phyloP scores from a whole-genome alignment of 2,888 invertebrate genomes.

The Philonicus albiceps region DNA sequence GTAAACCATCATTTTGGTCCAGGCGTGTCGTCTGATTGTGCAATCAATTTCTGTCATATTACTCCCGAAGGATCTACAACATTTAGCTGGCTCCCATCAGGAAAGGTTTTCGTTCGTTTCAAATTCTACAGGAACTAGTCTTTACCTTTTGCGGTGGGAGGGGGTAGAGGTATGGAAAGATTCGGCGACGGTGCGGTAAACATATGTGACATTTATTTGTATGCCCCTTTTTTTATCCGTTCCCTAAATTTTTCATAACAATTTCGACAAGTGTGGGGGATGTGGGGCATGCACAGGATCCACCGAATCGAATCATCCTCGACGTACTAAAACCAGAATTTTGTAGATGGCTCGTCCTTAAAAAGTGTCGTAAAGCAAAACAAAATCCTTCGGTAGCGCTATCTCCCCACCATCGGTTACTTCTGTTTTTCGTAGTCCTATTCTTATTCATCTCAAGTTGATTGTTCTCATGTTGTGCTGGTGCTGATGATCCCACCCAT shows the following conservation, averaged over 20 bases:
- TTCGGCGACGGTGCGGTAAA: neutral
- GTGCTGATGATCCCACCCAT: constrained; percentile 27
- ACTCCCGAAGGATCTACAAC: neutral
- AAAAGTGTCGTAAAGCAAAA: neutral
- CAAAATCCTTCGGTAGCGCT: neutral
- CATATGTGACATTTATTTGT: constrained; percentile 30
- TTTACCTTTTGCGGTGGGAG: neutral
- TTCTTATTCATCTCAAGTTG: constrained; percentile 33
- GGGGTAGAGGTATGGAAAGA: too few relatives aligned
- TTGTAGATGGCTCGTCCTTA: neutral
- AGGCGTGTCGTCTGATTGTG: constrained; percentile 21
- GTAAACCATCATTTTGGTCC: constrained; percentile 10
- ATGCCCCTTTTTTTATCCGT: neutral
- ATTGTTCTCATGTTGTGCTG: constrained; percentile 29
- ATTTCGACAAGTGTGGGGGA: neutral
- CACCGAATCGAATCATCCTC: neutral
- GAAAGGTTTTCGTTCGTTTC: neutral
- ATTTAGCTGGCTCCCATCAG: neutral
- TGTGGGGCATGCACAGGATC: neutral
- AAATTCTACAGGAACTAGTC: constrained; percentile 3
- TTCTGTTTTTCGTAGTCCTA: constrained; percentile 3
- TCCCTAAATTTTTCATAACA: constrained; percentile 7
- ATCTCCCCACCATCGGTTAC: neutral
- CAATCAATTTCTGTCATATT: constrained; percentile 35
- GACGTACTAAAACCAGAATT: neutral